A percentile compares a stretch with the other conserved stretches of the same genome.
Conservation (phyloP, 2,888 invertebrate genomes). For the Rotaria macrura region DNA sequence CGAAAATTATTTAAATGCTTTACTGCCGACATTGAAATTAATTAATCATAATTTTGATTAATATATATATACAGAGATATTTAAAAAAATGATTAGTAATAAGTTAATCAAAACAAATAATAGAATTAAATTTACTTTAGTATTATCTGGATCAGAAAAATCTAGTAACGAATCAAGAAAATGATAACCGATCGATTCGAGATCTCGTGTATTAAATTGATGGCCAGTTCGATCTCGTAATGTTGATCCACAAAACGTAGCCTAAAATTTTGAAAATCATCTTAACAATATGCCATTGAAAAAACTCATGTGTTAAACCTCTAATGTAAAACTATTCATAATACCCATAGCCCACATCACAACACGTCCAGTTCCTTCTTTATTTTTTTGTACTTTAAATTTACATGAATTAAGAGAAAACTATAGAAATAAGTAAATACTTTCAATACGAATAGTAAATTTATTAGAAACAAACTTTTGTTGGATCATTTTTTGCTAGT, state of each 20-base stretch:
- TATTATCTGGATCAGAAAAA: conserved; percentile 60
- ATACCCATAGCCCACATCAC: conserved; percentile 91
- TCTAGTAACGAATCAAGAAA: conserved; percentile 85
- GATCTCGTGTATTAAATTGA: conserved; percentile 71
- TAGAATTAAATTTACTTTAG: conserved; percentile 41
- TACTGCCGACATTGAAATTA: background rate
- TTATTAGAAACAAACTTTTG: conserved; percentile 38
- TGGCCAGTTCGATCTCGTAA: conserved; percentile 67
- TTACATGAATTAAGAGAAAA: conserved; percentile 87
- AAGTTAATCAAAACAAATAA: background rate
- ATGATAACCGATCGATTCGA: conserved; percentile 70
- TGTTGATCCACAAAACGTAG: conserved; percentile 73
- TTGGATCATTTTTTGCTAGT: conserved; percentile 54
- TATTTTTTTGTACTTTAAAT: conserved; percentile 79
- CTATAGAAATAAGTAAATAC: conserved; percentile 50
- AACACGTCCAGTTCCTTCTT: conserved; percentile 84
- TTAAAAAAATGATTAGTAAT: no score
- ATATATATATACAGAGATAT: no score
- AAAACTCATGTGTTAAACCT: conserved; percentile 48
- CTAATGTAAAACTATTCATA: conserved; percentile 83
- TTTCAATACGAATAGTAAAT: conserved; percentile 24
- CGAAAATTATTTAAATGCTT: background rate
- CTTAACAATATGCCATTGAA: background rate
- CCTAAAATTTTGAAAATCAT: conserved; percentile 48
- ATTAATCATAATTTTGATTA: no score